A percentile compares a stretch with the other conserved stretches of the same genome.
Evolutionary conservation across 2,888 invertebrate species (phyloP).

Genomic region (Amphimallon solstitiale): DNA sequence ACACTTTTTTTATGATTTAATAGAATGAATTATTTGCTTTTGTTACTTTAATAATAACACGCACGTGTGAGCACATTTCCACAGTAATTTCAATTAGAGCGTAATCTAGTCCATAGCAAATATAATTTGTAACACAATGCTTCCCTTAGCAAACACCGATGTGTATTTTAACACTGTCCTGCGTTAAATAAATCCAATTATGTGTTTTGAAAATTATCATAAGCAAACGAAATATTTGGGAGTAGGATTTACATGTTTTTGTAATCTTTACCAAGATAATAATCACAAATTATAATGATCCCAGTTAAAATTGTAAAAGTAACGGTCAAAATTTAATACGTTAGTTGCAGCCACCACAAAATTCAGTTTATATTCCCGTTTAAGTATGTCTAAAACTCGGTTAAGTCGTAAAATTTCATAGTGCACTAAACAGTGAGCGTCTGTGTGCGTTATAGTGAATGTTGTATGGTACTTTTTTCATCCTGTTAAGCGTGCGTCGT

Average conservation of each 20-base stretch:
- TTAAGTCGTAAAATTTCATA: conserved; percentile 60
- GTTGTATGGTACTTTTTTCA: conserved; percentile 39
- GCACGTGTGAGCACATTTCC: conserved; percentile 29
- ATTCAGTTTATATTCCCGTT: conserved; percentile 33
- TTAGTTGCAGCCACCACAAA: conserved; percentile 31
- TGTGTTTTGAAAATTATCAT: background rate
- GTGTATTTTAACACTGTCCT: background rate
- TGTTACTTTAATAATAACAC: background rate
- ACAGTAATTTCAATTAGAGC: conserved; percentile 40
- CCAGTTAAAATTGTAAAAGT: background rate
- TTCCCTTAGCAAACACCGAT: background rate
- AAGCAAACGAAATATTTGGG: no score
- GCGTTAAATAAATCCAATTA: background rate
- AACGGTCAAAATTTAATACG: conserved; percentile 32
- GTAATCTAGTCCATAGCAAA: conserved; percentile 38
- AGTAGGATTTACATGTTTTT: no score
- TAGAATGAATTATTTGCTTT: no score
- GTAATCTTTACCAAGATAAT: no score
- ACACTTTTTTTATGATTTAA: no score
- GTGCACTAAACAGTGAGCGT: conserved; percentile 57
- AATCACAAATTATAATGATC: background rate
- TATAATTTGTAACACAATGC: conserved; percentile 39
- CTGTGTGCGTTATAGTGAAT: conserved; percentile 53
- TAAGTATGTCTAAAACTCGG: conserved; percentile 47
- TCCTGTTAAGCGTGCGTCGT: conserved; percentile 12